phyloP scores from a whole-genome alignment of 2,888 invertebrate genomes.

The Agrotis exclamationis region DNA sequence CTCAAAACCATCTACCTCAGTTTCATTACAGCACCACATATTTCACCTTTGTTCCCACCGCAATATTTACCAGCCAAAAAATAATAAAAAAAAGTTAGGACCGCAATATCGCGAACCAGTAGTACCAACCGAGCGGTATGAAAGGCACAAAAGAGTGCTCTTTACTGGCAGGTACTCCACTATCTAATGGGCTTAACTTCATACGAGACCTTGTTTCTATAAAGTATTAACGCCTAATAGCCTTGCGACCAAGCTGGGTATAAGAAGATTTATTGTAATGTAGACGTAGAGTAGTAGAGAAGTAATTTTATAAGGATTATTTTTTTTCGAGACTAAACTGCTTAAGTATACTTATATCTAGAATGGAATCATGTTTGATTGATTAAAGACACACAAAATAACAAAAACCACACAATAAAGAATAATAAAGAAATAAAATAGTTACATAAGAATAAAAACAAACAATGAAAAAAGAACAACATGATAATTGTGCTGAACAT shows the following conservation, averaged over 20 bases:
- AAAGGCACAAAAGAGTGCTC: conserved; percentile 57
- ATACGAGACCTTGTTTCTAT: conserved; percentile 46
- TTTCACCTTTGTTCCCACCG: neutral
- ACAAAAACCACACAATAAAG: no score
- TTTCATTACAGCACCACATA: neutral
- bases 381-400: no score
- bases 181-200: conserved; percentile 64
- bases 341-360: no score
- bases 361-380: no score
- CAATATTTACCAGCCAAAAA: neutral
- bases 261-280: conserved; percentile 31
- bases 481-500: no score
- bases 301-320: conserved; percentile 2
- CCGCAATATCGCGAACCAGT: conserved; percentile 38
- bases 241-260: conserved; percentile 34
- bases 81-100: neutral
- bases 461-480: no score
- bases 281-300: no score
- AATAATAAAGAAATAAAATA: no score
- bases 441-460: no score
- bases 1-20: neutral
- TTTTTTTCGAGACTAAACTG: conserved; percentile 5
- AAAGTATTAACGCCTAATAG: conserved; percentile 61
- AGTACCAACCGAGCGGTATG: conserved; percentile 36
- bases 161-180: conserved; percentile 53